Evolutionary conservation across 2,888 invertebrate genomes (phyloP).

Genomic region (Dendrolimus houi): DNA sequence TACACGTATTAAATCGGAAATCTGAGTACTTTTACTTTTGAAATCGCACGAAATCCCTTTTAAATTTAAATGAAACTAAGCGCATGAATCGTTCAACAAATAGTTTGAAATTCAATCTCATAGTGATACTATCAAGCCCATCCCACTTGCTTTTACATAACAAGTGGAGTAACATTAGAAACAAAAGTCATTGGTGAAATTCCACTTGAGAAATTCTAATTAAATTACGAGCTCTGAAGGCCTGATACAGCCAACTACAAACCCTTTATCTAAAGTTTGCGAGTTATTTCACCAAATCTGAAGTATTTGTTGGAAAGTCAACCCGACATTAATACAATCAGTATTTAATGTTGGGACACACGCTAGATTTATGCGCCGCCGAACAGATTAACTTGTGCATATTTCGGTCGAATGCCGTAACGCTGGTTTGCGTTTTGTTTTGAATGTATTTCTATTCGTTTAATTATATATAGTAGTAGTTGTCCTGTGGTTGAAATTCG

Average conservation of each 20-base stretch:
- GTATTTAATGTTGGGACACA: conserved; percentile 31
- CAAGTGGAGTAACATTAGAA: conserved; percentile 38
- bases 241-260: conserved; percentile 45
- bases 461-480: no score
- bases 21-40: no score
- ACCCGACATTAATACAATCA: conserved; percentile 18
- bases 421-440: conserved; percentile 13
- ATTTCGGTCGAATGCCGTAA: conserved; percentile 18
- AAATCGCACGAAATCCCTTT: no score
- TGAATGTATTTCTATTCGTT: not conserved
- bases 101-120: conserved; percentile 3
- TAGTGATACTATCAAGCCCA: not conserved
- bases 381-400: conserved; percentile 31
- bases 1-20: no score
- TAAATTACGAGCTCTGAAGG: conserved; percentile 44
- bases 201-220: conserved; percentile 57
- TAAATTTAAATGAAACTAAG: no score
- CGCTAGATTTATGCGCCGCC: conserved; percentile 19
- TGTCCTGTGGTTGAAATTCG: no score
- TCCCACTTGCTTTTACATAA: conserved; percentile 20
- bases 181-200: conserved; percentile 56
- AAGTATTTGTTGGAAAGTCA: conserved; percentile 48
- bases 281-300: conserved; percentile 55
- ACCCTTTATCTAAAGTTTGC: conserved; percentile 53
- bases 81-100: not conserved